Percentiles rank a stretch among this genome's conserved stretches.
These are phyloP conservation scores for Solenodon paradoxus DNA, from an alignment of 2,113 vertebrate genomes.

Conservation along the genomic window DNA sequence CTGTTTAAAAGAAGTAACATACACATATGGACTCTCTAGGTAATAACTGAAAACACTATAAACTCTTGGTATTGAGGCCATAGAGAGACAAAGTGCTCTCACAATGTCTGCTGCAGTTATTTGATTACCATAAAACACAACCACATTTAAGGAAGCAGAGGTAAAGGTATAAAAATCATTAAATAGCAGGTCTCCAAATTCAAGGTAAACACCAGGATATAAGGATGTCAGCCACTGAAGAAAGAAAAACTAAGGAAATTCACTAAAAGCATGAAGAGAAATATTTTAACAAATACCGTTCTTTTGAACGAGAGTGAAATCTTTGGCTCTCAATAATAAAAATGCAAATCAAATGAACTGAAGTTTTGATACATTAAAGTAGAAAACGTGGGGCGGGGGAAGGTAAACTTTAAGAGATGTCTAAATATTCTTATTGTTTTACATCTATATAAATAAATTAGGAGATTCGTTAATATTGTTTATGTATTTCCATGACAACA, in stretches of 20 bases:
- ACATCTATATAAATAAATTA: slow-evolving; percentile 26
- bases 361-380: background rate
- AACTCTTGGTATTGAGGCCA: background rate
- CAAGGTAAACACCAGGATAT: background rate
- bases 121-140: background rate
- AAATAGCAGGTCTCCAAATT: background rate
- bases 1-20: background rate
- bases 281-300: slow-evolving; percentile 15
- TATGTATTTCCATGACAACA: background rate
- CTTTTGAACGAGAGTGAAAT: slow-evolving; percentile 17
- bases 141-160: background rate
- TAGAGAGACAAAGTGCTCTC: background rate
- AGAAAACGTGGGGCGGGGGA: background rate
- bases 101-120: background rate
- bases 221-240: background rate
- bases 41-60: background rate
- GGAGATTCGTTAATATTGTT: background rate
- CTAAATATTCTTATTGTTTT: background rate
- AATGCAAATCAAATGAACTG: background rate
- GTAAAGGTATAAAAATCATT: background rate
- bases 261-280: background rate
- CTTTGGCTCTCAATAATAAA: background rate
- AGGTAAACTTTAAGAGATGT: background rate
- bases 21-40: background rate
- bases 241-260: background rate